Evolutionary conservation across 2,888 invertebrate species (phyloP), one percentile per base, ranked within the genome.

Genomic region (Drosophila nr. fundita): DNA sequence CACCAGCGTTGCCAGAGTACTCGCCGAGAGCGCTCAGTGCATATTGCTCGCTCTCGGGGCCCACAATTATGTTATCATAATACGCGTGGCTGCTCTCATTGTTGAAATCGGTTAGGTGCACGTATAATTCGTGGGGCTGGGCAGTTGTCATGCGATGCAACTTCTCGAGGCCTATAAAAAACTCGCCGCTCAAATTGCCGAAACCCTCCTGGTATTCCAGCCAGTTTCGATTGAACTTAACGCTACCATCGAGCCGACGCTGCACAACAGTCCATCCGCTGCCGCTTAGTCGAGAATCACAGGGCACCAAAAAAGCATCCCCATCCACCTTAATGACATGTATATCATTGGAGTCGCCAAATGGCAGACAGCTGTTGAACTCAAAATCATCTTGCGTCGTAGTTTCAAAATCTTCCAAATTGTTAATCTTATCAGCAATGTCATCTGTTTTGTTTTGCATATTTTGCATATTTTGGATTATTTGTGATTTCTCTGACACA

Each of bases 161-260:
- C 78, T 96, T 95, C 72, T 96, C 96, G 73, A 96, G 89, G 1
- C 96, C 96, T 11, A 96, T 92, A 95, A 96, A 96, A 88, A 95
- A 96, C 89, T 96, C 96, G 0, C 95, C 94, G 0, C 94, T 94
- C 27, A 95, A 91, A 85, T 96, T 95, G 2, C 96, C 96, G 83
- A 96, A 96, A 6, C 96, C 96, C 53, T 94, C 89, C 80, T 95
- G 95, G 87, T 96, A 96, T 55, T 95, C 95, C 0, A 93, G 87
- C 96, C 96, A 96, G 52, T 93, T 90, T 75, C 94, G 94, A 80
- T 94, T 94, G 89, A 96, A 96, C 76, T 95, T 95, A 82, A 95
- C 94, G 2, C 94, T 93, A 0, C 96, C 96, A 74, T 96, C 95
- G 71, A 94, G 94, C n/a, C 96, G 94, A 76, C 95, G 95, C 90